A percentile compares a stretch with the other conserved stretches of the same genome.
Conservation (phyloP, 2,113 vertebrate genomes). For the Passerina amoena region DNA sequence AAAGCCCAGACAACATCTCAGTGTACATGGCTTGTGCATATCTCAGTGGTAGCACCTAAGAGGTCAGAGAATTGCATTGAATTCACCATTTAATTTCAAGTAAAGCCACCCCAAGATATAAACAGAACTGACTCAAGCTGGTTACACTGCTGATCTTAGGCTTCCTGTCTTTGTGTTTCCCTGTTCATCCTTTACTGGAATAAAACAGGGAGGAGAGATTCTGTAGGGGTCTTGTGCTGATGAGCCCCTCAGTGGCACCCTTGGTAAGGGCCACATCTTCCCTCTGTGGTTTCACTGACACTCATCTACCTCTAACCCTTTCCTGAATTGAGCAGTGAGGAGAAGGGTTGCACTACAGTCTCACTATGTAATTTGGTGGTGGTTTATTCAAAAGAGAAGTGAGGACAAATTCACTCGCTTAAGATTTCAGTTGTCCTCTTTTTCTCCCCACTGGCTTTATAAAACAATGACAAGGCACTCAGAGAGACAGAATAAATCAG, state of each 20-base stretch:
- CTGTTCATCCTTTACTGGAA: background rate
- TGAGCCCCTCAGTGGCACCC: background rate
- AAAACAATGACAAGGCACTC: background rate
- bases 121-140: background rate
- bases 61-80: background rate
- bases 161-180: background rate
- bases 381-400: constrained; percentile 36
- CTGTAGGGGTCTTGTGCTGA: background rate
- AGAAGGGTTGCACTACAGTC: background rate
- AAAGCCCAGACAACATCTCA: background rate
- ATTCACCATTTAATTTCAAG: background rate
- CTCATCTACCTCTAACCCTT: background rate
- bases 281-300: background rate
- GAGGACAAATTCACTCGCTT: background rate
- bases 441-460: background rate
- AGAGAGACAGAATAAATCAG: background rate
- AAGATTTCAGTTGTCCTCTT: background rate
- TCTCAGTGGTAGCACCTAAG: background rate
- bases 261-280: background rate
- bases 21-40: accelerated
- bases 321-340: constrained; percentile 11
- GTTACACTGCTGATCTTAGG: background rate
- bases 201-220: background rate
- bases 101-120: background rate
- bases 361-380: background rate